Evolutionary conservation across 2,888 invertebrate genomes (phyloP).

Genomic region (Sinodicranocentrus sp.): DNA sequence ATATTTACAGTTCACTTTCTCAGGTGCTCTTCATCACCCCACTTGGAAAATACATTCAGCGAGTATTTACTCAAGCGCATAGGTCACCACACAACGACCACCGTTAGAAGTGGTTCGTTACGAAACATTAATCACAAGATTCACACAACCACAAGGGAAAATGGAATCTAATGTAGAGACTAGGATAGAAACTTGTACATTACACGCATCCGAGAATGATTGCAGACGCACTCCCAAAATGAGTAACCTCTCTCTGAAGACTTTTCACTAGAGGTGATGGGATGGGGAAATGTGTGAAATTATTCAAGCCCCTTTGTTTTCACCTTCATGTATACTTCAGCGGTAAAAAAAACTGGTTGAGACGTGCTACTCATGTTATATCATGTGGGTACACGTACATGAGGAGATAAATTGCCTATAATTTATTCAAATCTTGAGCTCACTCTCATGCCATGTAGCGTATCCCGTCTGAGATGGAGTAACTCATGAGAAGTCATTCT

Average conservation of each 20-base stretch:
- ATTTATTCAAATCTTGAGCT: constrained; percentile 26
- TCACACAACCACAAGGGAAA: neutral
- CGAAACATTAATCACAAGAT: constrained; percentile 33
- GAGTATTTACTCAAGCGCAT: neutral
- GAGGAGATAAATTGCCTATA: constrained; percentile 34
- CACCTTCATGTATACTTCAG: constrained; percentile 27
- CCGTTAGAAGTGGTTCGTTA: neutral
- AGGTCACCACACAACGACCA: neutral
- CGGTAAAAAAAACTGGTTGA: constrained; percentile 1
- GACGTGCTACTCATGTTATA: neutral
- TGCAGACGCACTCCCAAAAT: neutral
- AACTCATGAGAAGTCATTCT: no score
- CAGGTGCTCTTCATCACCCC: constrained; percentile 21
- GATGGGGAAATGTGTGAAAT: constrained; percentile 44
- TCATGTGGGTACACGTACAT: neutral
- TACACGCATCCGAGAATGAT: neutral
- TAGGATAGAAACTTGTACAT: neutral
- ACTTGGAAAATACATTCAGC: neutral
- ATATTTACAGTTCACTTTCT: constrained; percentile 25
- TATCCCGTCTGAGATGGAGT: no score
- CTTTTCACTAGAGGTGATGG: constrained; percentile 19
- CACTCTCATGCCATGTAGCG: no score
- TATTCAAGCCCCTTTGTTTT: constrained; percentile 37
- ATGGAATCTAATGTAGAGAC: no score
- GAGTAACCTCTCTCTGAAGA: no score